Evolutionary conservation across 1,140 invertebrate genomes (phyloP), one percentile per base, ranked within the genome.

Genomic region (Drosophila murphyi): DNA sequence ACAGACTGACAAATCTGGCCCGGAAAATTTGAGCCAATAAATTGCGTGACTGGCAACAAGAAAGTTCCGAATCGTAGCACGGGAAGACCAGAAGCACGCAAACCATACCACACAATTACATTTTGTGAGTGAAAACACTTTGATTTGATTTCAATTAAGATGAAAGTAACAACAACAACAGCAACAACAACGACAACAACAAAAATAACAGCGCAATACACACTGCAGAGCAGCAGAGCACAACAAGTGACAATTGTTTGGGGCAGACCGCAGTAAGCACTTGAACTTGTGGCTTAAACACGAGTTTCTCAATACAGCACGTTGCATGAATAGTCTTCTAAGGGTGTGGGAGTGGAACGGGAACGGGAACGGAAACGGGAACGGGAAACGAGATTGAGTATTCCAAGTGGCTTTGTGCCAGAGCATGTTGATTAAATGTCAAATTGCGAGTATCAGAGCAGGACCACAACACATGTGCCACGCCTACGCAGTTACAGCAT

Each of bases 71-170:
- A 29, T 37, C 57, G 37, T 37, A 8, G 6, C 29, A 7, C 7
- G 6, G 32, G 39, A 43, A 31, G 41, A 73, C 72, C 74, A 79
- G 82, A 69, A 54, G 51, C 63, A 73, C 57, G 78, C 57, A 79
- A 45, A 45, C 39, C 37, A 43, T 57, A 64, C 72, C 80, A 72
- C 72, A 89, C 80, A 88, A 88, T 89, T 87, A 80, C 80, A 80
- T 88, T 83, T 79, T 63, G 71, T 52, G 69, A 89, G 70, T 89
- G 83, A 80, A 83, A 88, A 80, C 80, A 88, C 85, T 89, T 90
- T 89, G 86, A 89, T 89, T 89, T 82, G 85, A 89, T 89, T 89
- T 89, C 85, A 89, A 89, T 89, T 89, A 89, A 79, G 85, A 89
- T 89, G 85, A 75, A 89, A 89, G 69, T 73, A 73, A 60, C 52